Evolutionary conservation across 2,113 vertebrate genomes (phyloP), one percentile per base, ranked within the genome.

Genomic region (Myiopsitta monachus): DNA sequence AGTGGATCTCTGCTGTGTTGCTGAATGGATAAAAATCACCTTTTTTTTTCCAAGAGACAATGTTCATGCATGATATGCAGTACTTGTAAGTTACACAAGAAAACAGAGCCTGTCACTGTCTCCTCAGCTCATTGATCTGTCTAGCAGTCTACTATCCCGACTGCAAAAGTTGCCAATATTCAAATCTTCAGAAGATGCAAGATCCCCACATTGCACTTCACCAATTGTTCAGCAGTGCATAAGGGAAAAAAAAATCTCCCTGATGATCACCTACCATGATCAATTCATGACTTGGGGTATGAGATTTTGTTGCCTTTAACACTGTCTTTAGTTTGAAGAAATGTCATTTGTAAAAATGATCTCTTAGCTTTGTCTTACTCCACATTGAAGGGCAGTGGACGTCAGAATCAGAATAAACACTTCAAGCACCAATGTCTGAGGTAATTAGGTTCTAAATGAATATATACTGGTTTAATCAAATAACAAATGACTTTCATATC

Each of bases 151-250:
- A 26, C 69, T 83, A 78, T 70, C 49, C 54, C 83, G 54, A 66
- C 38, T 61, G 55, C 38, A 88, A 77, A 93, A 19, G 72, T 4
- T 85, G 93, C 26, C 76, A 51, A 52, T 81, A 83, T 83, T 55
- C 18, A 83, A 83, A 92, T 51, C 33, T 94, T 92, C 38, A 38
- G 30, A 88, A 91, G 68, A 93, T 68, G 68, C 90, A 86, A 74
- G 46, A 61, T 73, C 23, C 19, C 30, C 23, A 36, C 18, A 17
- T 26, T 66, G 43, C 30, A 79, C 47, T 26, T 85, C 49, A 55
- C 51, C 46, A 18, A 63, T 78, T 54, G 33, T 78, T 83, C 43
- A 81, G 43, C 17, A n/a, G 18, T n/a, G 51, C 36, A 17, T 64
- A 63, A 73, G 24, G 28, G 39, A n/a, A 33, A 68, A 90, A 90